Percentiles rank a stretch among this genome's conserved stretches.
Evolutionary conservation across 2,888 invertebrate genomes (phyloP).

Genomic region (Osmoderma eremita): DNA sequence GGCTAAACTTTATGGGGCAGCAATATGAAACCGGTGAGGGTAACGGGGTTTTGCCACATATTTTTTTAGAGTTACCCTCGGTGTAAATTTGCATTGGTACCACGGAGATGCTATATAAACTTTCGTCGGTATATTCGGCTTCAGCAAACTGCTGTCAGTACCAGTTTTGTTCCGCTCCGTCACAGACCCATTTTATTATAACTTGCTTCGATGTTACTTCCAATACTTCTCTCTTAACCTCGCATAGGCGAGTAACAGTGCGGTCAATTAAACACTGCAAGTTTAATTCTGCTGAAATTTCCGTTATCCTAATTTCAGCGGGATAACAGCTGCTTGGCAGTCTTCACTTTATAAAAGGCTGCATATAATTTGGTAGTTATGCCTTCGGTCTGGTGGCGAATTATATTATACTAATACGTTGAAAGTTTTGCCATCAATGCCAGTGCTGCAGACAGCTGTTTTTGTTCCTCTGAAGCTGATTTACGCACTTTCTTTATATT

Average conservation of each 20-base stretch:
- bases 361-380: too few species aligned
- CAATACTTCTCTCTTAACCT: slow-evolving; percentile 1
- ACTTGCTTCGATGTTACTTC: background rate
- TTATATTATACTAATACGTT: too few species aligned
- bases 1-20: background rate
- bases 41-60: slow-evolving; percentile 1
- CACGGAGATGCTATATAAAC: too few species aligned
- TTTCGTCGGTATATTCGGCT: too few species aligned
- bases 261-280: slow-evolving; percentile 18
- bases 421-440: too few species aligned
- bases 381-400: too few species aligned
- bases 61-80: slow-evolving; percentile 5
- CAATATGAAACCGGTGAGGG: slow-evolving; percentile 9
- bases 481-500: too few species aligned
- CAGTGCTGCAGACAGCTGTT: too few species aligned
- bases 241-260: slow-evolving; percentile 4
- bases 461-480: too few species aligned
- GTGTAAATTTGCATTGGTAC: too few species aligned
- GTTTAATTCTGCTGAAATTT: slow-evolving; percentile 9
- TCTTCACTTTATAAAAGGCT: too few species aligned
- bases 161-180: background rate
- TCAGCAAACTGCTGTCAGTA: background rate
- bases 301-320: background rate
- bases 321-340: slow-evolving; percentile 18
- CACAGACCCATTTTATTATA: slow-evolving; percentile 1